Evolutionary conservation across 2,888 invertebrate species (phyloP), one percentile per base, ranked within the genome.

Genomic region (Andrena praecox): DNA sequence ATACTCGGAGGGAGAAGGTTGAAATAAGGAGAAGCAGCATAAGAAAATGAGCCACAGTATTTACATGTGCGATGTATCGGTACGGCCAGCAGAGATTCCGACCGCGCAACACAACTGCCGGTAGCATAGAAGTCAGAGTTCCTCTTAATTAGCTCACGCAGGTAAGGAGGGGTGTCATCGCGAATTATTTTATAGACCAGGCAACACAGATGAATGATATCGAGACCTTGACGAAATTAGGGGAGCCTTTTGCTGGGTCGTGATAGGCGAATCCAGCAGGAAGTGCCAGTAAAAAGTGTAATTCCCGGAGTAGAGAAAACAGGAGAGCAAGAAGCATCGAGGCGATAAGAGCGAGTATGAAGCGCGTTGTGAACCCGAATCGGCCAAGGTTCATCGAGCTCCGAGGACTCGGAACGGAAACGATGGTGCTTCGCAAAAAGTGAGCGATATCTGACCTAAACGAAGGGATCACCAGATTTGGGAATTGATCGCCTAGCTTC

Each of bases 311-410:
- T 10, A 20, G 42, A 20, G 67, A 27, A 42, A 77, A 68, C 62
- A 77, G 62, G n/a, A 42, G 77, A 29, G 42, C 16, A 16, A 69
- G 63, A 52, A 69, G 24, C 54, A 20, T 48, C 52, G 24, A n/a
- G 7, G 27, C 75, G 63, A 85, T 86, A 78, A 86, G 71, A 59
- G 67, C 68, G 29, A 16, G 16, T 12, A 60, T 48, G 66, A 54
- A 24, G 12, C 60, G 35, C 24, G 79, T 54, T 52, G 68, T 16
- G 73, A 52, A 70, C 73, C 56, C 42, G 60, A 82, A 78, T 86
- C 74, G 60, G 56, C 50, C 35, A 64, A 59, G 80, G 62, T 86
- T 83, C 62, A 79, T 86, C 80, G 71, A 60, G 71, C 80, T 69
- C 66, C 20, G 50, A 56, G 54, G 56, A 35, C 29, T 31, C 33